Base-by-base conservation (phyloP, 1,140 invertebrate genomes). In the Paralvinella palmiformis region DNA sequence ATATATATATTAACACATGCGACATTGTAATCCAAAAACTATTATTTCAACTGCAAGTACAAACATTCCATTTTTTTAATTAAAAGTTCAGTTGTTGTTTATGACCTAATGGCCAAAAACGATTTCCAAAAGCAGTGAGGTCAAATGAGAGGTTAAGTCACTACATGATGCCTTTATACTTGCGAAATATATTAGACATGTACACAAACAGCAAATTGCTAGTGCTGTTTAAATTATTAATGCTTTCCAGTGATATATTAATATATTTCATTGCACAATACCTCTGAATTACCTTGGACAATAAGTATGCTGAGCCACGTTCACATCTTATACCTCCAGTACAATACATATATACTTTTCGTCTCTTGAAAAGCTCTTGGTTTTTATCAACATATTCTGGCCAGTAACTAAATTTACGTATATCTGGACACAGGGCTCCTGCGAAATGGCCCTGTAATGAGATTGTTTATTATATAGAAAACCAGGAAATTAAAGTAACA, bases 321-420 rank as follows among this genome's bases (percentile, higher is more conserved):
- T 53, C 50, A 53, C 50, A 53, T 10, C 50, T 15, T 15, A 53
- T 53, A 10, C 50, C 50, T 20, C 50, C 50, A 17, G 50, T 53
- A 22, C 50, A 53, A 29, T 53, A 53, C 50, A 53, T 53, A 53
- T 53, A 53, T 10, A 53, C 50, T 20, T 53, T 29, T 53, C 27
- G 7, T 10, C 24, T 53, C 10, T 29, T 10, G 13, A 53, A 53
- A 7, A 27, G 7, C 24, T 53, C 27, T 29, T 10, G 10, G 27
- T 53, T 53, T 53, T 53, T 53, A 10, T 53, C 50, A 7, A 53
- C 50, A 53, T 53, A 53, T 27, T 53, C 50, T 15, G 50, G 50
- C 50, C 50, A 53, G 50, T 53, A 53, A 27, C 50, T 53, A 22
- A 53, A 53, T 27, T 53, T 53, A 27, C 50, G 50, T 7, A 53